Base-by-base conservation (phyloP, 1,140 invertebrate species). In the Lucilia cuprina region DNA sequence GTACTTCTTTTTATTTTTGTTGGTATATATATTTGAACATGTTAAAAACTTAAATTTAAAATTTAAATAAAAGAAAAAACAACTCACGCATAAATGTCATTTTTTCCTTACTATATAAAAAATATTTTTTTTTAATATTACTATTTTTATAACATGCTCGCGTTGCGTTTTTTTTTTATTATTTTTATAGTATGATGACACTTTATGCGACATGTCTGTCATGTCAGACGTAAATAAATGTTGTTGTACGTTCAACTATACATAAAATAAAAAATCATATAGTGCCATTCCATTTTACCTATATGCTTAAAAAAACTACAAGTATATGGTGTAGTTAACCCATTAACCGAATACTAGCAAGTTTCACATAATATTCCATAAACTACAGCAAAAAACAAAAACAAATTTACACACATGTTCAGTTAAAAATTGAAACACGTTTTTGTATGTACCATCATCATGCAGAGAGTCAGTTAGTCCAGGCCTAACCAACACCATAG, bases 181-280 rank as follows among this genome's bases (percentile, higher is more conserved):
- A 14, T 55, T 55, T 14, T n/a, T 14, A 1, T 13, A 55, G 50
- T 17, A n/a, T 55, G 50, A 77, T 77, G 74, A 77, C 34, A 77
- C n/a, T 77, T 41, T 77, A 77, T 77, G 74, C 35, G 74, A 77
- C 74, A 77, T 77, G 50, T 55, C 50, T 55, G 50, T 55, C 50
- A 55, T 55, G 41, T 41, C 41, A 41, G 41, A 41, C 41, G 41
- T 41, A 41, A 2, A 41, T 41, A 30, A 41, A 41, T 41, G 10
- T 41, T 41, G 10, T 41, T 41, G 41, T 41, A 41, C 41, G 41
- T 10, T 41, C 10, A 41, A 41, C 41, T 8, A 41, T 5, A 41
- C 10, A 41, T 10, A 41, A 41, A 8, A 41, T 5, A 41, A 41
- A 30, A 30, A 30, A 55, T 7, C 50, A 55, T 55, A 55, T 55